These are phyloP conservation scores for Talpa occidentalis DNA, from an alignment of 2,113 vertebrate genomes.

Conservation along the genomic window DNA sequence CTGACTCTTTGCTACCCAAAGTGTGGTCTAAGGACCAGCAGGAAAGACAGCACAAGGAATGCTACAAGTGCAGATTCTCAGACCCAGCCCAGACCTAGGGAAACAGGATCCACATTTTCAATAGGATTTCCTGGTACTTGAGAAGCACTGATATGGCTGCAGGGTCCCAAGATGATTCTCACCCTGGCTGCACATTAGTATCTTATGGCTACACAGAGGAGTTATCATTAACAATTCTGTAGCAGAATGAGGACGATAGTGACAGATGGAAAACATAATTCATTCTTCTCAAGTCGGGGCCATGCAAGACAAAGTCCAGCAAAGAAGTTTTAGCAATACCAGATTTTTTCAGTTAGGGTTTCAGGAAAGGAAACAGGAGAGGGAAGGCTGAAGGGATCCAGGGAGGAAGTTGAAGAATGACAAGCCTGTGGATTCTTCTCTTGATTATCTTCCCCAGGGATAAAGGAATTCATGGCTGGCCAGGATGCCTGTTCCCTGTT, in stretches of 20 bases:
- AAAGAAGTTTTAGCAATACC: constrained; percentile 1
- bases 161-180: neutral
- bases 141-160: neutral
- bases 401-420: neutral
- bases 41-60: neutral
- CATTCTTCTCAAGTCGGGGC: constrained; percentile 32
- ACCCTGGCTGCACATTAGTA: neutral
- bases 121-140: neutral
- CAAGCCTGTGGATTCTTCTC: neutral
- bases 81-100: neutral
- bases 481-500: neutral
- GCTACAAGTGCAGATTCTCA: neutral
- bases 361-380: constrained; percentile 17
- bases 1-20: neutral
- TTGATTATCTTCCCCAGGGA: neutral
- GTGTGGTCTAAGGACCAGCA: neutral
- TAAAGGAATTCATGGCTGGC: neutral
- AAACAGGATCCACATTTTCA: neutral
- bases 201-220: neutral
- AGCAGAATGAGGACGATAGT: neutral
- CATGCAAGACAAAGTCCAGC: constrained; percentile 4
- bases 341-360: constrained; percentile 20
- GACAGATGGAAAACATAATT: constrained; percentile 29
- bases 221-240: neutral
- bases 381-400: neutral